phyloP scores from a whole-genome alignment of 2,113 vertebrate species.

The Gadus chalcogrammus region DNA sequence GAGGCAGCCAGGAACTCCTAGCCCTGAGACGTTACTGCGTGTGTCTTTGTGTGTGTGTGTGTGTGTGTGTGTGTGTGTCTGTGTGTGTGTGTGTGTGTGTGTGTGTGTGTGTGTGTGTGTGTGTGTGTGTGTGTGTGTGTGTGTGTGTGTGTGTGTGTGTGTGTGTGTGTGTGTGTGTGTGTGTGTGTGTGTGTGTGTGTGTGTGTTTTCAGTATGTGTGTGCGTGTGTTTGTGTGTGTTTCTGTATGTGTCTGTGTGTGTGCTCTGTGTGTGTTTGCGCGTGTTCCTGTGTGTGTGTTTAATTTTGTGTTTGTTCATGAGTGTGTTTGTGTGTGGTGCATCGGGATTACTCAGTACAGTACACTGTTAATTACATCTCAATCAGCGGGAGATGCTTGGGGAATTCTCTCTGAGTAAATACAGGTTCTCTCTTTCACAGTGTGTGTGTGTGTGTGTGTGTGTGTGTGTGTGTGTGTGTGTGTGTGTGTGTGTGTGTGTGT shows the following conservation, averaged over 20 bases:
- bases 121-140: constrained; percentile 18
- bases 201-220: neutral
- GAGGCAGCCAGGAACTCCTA: constrained; percentile 55
- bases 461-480: constrained; percentile 16
- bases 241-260: neutral
- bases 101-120: constrained; percentile 46
- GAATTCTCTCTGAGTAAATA: neutral
- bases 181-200: constrained; percentile 31
- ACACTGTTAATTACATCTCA: neutral
- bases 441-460: constrained; percentile 13
- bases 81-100: constrained; percentile 64
- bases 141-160: constrained; percentile 61
- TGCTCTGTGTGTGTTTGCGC: neutral
- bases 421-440: neutral
- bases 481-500: constrained; percentile 10
- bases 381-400: neutral
- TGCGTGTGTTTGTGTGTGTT: neutral
- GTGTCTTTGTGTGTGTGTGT: constrained; percentile 32
- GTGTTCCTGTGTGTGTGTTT: neutral
- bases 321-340: neutral
- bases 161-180: constrained; percentile 41
- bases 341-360: neutral
- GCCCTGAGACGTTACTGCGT: constrained; percentile 46
- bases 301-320: too few species aligned
- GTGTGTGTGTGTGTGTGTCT: constrained; percentile 49